Percentiles rank a stretch among this genome's conserved stretches.
These are phyloP conservation scores for Eristalis intricaria DNA, from an alignment of 2,888 invertebrate species.

Conservation along the genomic window DNA sequence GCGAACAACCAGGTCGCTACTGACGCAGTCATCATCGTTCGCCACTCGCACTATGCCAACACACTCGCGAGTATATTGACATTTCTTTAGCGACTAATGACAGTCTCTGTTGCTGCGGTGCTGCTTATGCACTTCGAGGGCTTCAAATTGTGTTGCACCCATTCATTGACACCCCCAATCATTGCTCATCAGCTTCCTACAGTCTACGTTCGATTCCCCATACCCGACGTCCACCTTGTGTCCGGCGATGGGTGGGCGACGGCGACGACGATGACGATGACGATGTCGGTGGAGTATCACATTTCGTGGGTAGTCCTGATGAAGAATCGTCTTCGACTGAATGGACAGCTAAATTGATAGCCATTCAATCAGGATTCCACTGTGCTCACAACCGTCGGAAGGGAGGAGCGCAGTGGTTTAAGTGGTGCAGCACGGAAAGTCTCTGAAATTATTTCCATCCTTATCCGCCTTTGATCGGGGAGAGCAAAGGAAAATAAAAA, in stretches of 20 bases:
- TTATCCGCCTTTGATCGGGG: not conserved
- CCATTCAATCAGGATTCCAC: constrained; percentile 57
- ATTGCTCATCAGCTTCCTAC: not conserved
- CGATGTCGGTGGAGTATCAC: not conserved
- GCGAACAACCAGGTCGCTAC: not conserved
- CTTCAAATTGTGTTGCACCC: not conserved
- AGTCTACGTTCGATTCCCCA: not conserved
- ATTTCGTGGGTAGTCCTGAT: constrained; percentile 26
- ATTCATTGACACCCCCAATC: not conserved
- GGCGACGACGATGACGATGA: too few species aligned
- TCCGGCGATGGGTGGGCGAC: not conserved
- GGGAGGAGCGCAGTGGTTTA: too few species aligned
- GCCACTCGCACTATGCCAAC: not conserved
- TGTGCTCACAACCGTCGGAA: not conserved
- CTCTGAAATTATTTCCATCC: not conserved
- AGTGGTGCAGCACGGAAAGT: not conserved
- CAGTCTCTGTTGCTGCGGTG: not conserved
- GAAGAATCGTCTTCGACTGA: constrained; percentile 57
- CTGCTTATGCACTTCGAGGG: not conserved
- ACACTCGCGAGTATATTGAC: not conserved
- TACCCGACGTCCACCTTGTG: not conserved
- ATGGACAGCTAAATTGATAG: constrained; percentile 64
- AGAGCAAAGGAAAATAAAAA: not conserved
- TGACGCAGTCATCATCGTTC: not conserved
- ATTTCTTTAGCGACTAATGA: not conserved